A percentile compares a stretch with the other conserved stretches of the same genome.
phyloP scores from a whole-genome alignment of 2,888 invertebrate genomes.

The Eudemis profundana region DNA sequence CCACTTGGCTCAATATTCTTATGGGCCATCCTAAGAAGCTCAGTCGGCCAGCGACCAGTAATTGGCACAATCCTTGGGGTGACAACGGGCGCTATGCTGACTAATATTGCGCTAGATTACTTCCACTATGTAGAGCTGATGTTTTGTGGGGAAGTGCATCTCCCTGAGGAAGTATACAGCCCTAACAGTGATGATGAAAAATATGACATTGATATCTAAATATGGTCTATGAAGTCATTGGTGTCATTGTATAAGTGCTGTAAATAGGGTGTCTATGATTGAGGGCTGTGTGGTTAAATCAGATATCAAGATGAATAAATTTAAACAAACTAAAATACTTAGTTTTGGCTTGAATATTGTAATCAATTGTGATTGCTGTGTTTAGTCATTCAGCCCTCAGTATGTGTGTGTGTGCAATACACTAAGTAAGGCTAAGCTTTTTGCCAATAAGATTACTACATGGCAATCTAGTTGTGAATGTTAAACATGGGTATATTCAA shows the following conservation, averaged over 20 bases:
- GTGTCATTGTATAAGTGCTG: slow-evolving; percentile 33
- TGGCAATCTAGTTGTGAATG: slow-evolving; percentile 4
- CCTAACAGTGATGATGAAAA: slow-evolving; percentile 84
- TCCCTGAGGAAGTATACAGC: slow-evolving; percentile 76
- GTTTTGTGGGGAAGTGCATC: slow-evolving; percentile 82
- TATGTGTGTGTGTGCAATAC: slow-evolving; percentile 24
- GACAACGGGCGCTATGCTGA: slow-evolving; percentile 88
- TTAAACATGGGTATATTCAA: slow-evolving; percentile 3
- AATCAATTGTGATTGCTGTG: neutral
- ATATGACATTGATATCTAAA: slow-evolving; percentile 80
- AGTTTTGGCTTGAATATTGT: neutral
- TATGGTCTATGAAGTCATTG: slow-evolving; percentile 15
- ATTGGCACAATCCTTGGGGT: slow-evolving; percentile 89
- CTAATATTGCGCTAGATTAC: slow-evolving; percentile 87
- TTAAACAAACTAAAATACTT: no score
- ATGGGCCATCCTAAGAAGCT: slow-evolving; percentile 94
- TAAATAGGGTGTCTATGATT: slow-evolving; percentile 33
- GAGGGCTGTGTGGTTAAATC: neutral
- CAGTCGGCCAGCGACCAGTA: slow-evolving; percentile 89
- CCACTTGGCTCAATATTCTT: slow-evolving; percentile 95
- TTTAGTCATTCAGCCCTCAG: neutral
- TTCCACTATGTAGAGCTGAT: slow-evolving; percentile 87
- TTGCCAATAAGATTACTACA: slow-evolving; percentile 17
- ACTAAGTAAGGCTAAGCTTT: slow-evolving; percentile 23
- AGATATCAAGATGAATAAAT: slow-evolving; percentile 5